phyloP scores from a whole-genome alignment of 1,140 invertebrate species.

The Eulimnadia texana region DNA sequence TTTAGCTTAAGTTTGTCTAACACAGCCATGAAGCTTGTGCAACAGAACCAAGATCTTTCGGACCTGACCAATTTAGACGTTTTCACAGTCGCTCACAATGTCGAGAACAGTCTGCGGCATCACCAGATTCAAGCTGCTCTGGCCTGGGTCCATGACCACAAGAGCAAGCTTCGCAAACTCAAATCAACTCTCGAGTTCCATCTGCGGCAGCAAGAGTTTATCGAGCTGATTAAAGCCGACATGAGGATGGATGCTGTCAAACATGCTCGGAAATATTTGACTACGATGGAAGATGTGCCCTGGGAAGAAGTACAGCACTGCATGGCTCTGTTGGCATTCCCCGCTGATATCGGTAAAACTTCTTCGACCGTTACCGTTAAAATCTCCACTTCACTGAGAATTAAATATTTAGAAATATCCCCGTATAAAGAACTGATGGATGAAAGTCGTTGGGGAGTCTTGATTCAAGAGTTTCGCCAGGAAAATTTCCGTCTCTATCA shows the following conservation, averaged over 20 bases:
- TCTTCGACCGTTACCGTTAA: background rate
- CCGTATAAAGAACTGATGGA: conserved; percentile 54
- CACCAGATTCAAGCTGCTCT: conserved; percentile 77
- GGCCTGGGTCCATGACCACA: conserved; percentile 95
- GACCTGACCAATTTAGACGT: conserved; percentile 88
- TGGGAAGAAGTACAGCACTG: conserved; percentile 75
- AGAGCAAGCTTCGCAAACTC: conserved; percentile 85
- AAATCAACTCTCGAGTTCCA: conserved; percentile 84
- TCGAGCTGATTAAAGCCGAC: conserved; percentile 80
- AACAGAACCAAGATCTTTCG: conserved; percentile 63
- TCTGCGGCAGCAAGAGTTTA: conserved; percentile 84
- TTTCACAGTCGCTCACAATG: conserved; percentile 76
- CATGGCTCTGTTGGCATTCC: conserved; percentile 89
- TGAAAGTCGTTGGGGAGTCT: conserved; percentile 54
- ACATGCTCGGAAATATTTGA: conserved; percentile 86
- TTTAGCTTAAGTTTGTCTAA: background rate
- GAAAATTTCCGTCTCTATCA: conserved; percentile 92
- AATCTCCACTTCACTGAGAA: background rate
- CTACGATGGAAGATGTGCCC: conserved; percentile 70
- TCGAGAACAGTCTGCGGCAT: conserved; percentile 58
- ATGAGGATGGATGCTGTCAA: conserved; percentile 76
- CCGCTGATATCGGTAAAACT: conserved; percentile 50
- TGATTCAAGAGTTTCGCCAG: conserved; percentile 79
- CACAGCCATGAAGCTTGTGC: conserved; percentile 38
- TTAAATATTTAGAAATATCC: conserved; percentile 29